Evolutionary conservation across 2,113 vertebrate genomes (phyloP), one percentile per base, ranked within the genome.

Genomic region (Spea multiplicata): DNA sequence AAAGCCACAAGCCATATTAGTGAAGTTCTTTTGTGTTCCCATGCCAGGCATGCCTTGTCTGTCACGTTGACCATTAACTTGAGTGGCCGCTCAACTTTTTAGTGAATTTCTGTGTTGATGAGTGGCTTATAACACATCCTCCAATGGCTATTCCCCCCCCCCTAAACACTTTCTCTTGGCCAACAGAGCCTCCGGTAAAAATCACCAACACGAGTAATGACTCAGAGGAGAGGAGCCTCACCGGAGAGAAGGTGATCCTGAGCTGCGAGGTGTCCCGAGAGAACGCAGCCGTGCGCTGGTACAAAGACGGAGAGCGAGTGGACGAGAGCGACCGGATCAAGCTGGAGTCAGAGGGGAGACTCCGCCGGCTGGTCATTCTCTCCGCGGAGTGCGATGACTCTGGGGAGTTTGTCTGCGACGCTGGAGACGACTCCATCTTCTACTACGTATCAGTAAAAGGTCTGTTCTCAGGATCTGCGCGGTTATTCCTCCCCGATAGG

Each of bases 401-500:
- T 0, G 97, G 96, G 5, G 95, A 97, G 83, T 98, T 96, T 0
- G 94, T 95, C 10, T 98, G 95, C 0, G 93, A 96, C 0, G 94
- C 93, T 0, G 92, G 89, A 0, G 93, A 96, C 0, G 94, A 96
- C 78, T 95, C 95, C 0, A 87, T 94, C 85, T 95, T 91, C 57
- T 98, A 95, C 86, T 94, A 92, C 1, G 87, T 98, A 67, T 94
- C 93, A 3, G 95, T 99, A 85, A 91, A 93, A 95, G 96, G 97
- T 97, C 66, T 12, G 88, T 81, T 30, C 30, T 30, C 30, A 30
- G 30, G 30, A 30, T 30, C 30, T 30, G 30, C 30, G 2, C 2
- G 30, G 2, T 30, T 30, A 30, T 30, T 30, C 30, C 30, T 30
- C 30, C 30, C 30, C 30, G 30, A 30, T 30, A 62, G 17, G 30